These are phyloP conservation scores for Stenodera caucasica DNA, from an alignment of 2,888 invertebrate genomes.

Conservation along the genomic window DNA sequence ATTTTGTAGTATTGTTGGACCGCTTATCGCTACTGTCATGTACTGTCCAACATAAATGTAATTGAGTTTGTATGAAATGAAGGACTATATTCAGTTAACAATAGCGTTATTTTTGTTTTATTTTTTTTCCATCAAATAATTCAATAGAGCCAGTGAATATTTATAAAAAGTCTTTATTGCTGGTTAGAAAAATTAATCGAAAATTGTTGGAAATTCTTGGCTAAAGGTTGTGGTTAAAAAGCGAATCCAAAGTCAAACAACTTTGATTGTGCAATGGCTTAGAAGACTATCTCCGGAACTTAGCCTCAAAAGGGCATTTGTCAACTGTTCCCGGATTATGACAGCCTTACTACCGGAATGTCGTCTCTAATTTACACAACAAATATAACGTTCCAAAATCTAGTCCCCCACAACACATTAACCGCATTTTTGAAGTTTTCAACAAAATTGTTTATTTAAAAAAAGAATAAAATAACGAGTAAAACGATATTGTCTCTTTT, in stretches of 20 bases:
- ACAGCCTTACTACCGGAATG: constrained; percentile 30
- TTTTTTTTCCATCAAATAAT: neutral
- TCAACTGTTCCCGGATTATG: constrained; percentile 34
- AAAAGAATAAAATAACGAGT: too few relatives aligned
- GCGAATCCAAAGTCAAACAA: constrained; percentile 33
- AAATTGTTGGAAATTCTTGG: neutral
- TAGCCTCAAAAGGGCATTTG: constrained; percentile 32
- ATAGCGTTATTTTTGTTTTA: neutral
- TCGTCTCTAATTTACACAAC: constrained; percentile 27
- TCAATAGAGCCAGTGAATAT: neutral
- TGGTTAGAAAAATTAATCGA: neutral
- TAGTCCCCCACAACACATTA: constrained; percentile 15
- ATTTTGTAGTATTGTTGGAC: constrained; percentile 24
- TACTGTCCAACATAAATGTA: constrained; percentile 22
- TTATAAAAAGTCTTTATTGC: neutral
- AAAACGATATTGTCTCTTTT: neutral
- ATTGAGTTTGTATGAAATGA: constrained; percentile 25
- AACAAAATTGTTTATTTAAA: neutral
- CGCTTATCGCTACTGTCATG: constrained; percentile 29
- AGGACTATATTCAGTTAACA: constrained; percentile 3
- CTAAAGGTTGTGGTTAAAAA: neutral
- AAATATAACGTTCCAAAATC: constrained; percentile 11
- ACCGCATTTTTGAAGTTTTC: neutral
- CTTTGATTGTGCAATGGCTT: constrained; percentile 33
- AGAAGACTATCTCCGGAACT: constrained; percentile 29